phyloP scores from a whole-genome alignment of 2,888 invertebrate species.

The Noctua janthe region DNA sequence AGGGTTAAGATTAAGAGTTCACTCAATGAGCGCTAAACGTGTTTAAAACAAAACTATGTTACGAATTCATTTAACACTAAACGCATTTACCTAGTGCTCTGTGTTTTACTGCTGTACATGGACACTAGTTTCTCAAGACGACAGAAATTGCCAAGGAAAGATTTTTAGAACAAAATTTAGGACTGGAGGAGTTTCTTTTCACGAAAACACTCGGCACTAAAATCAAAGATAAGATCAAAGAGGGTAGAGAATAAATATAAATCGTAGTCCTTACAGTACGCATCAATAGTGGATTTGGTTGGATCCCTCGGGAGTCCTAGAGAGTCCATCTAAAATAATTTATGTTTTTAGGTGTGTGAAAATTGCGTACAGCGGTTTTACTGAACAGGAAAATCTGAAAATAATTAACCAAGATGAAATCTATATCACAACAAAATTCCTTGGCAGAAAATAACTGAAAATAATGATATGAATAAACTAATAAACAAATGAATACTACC shows the following conservation, averaged over 20 bases:
- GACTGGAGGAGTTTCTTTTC: neutral
- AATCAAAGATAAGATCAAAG: conserved; percentile 44
- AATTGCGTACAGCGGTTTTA: conserved; percentile 9
- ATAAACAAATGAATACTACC: neutral
- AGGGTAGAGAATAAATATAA: conserved; percentile 52
- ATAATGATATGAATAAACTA: neutral
- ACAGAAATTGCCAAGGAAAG: neutral
- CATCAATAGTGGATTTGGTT: conserved; percentile 38
- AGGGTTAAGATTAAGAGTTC: neutral
- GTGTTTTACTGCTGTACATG: no score
- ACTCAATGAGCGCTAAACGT: no score
- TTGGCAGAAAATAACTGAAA: neutral
- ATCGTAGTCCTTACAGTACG: conserved; percentile 42
- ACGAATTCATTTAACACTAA: no score
- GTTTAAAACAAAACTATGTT: no score
- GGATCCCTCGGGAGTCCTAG: conserved; percentile 25
- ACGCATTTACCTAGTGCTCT: no score
- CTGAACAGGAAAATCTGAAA: conserved; percentile 3
- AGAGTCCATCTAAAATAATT: conserved; percentile 35
- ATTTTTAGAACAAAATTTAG: neutral
- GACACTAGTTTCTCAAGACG: neutral
- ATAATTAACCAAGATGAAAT: neutral
- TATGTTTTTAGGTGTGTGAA: conserved; percentile 10
- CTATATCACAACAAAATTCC: neutral
- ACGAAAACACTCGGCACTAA: conserved; percentile 22